A percentile compares a stretch with the other conserved stretches of the same genome.
phyloP scores from a whole-genome alignment of 2,888 invertebrate genomes.

The Pristionchus japonicus region DNA sequence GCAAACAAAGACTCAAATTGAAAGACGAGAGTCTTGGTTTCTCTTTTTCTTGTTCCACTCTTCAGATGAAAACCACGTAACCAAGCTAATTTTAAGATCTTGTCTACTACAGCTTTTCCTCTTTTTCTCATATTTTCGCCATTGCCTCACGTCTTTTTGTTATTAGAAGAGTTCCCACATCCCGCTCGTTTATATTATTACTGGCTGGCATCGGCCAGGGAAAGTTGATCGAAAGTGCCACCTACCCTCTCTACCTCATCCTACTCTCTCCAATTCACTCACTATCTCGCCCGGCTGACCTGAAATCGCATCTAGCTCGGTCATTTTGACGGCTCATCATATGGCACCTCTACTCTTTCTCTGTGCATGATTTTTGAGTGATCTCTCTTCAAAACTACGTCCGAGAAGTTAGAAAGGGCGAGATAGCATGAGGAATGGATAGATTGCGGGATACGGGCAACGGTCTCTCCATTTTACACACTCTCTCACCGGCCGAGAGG shows the following conservation, averaged over 20 bases:
- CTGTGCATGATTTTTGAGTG: not conserved
- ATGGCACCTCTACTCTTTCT: not conserved
- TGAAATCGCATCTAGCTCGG: constrained; percentile 3
- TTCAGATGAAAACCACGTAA: not conserved
- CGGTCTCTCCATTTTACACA: not conserved
- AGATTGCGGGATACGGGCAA: not conserved
- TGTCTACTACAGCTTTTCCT: not conserved
- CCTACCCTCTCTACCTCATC: not conserved
- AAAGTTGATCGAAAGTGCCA: constrained; percentile 1
- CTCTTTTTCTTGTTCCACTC: not conserved
- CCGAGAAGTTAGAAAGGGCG: not conserved
- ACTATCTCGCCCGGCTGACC: not conserved
- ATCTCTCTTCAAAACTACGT: not conserved
- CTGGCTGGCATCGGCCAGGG: not conserved
- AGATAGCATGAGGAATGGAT: not conserved
- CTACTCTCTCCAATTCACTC: not conserved
- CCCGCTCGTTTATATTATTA: not conserved
- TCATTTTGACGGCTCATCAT: constrained; percentile 29
- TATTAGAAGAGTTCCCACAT: not conserved
- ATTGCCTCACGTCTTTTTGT: not conserved
- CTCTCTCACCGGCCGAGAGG: not conserved
- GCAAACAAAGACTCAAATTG: not conserved
- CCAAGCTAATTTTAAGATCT: no score
- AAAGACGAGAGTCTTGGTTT: not conserved
- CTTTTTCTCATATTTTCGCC: not conserved